Evolutionary conservation across 2,888 invertebrate species (phyloP).

Genomic region (Xylocampa areola): DNA sequence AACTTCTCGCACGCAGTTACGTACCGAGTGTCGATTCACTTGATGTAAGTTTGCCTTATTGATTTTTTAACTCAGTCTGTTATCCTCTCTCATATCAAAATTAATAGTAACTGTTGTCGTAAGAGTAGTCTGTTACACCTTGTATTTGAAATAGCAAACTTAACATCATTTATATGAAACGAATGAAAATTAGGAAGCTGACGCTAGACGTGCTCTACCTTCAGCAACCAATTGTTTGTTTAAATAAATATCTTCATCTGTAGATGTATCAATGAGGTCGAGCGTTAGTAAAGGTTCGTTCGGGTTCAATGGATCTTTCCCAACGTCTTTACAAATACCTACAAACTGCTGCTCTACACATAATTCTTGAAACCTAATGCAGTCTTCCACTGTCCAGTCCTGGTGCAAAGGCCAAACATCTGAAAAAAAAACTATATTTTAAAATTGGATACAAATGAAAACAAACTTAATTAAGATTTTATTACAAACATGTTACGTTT

Average conservation of each 20-base stretch:
- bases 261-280: slow-evolving; percentile 92
- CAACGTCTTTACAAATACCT: slow-evolving; percentile 91
- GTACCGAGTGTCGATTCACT: background rate
- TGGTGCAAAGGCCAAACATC: slow-evolving; percentile 88
- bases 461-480: too few relatives aligned
- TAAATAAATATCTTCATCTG: slow-evolving; percentile 91
- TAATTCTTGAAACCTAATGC: slow-evolving; percentile 92
- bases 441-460: too few relatives aligned
- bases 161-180: slow-evolving; percentile 37
- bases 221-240: slow-evolving; percentile 91
- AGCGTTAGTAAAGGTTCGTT: slow-evolving; percentile 91
- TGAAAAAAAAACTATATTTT: slow-evolving; percentile 67
- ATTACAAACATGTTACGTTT: too few relatives aligned
- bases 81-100: slow-evolving; percentile 45
- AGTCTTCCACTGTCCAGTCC: slow-evolving; percentile 94
- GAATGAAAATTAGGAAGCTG: slow-evolving; percentile 60
- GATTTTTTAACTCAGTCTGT: slow-evolving; percentile 50
- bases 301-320: slow-evolving; percentile 90
- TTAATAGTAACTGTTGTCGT: slow-evolving; percentile 22
- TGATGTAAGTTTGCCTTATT: slow-evolving; percentile 4
- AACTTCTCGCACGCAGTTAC: background rate
- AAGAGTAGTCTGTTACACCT: slow-evolving; percentile 60
- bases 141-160: slow-evolving; percentile 43
- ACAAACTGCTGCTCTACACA: slow-evolving; percentile 93
- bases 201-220: slow-evolving; percentile 87